A percentile compares a stretch with the other conserved stretches of the same genome.
phyloP scores from a whole-genome alignment of 2,113 vertebrate species.

The Corydoras sp. region DNA sequence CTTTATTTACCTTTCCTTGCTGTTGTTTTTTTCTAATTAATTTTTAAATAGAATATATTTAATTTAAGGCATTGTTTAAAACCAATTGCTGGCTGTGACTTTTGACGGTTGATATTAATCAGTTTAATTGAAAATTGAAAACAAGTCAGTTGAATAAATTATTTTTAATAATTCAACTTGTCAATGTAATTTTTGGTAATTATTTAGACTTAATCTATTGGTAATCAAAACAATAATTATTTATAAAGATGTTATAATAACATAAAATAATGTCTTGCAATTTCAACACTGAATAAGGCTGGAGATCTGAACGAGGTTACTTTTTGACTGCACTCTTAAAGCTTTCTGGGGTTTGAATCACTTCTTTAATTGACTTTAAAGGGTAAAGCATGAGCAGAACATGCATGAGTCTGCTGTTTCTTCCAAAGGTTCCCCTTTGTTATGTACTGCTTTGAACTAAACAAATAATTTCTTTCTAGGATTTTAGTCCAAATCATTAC shows the following conservation, averaged over 20 bases:
- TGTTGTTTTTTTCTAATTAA: constrained; percentile 36
- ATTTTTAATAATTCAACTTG: not conserved
- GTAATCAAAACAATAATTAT: not conserved
- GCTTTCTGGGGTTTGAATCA: constrained; percentile 19
- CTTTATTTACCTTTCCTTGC: constrained; percentile 42
- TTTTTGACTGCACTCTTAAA: constrained; percentile 6
- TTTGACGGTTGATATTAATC: too few relatives aligned
- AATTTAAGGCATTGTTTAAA: too few relatives aligned
- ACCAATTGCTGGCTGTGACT: too few relatives aligned
- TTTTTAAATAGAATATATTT: too few relatives aligned
- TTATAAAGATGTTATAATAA: not conserved
- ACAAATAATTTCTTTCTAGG: constrained; percentile 31
- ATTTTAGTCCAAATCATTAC: constrained; percentile 44
- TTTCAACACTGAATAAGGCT: constrained; percentile 3
- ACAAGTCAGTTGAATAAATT: too few relatives aligned
- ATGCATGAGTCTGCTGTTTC: constrained; percentile 57
- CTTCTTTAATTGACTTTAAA: constrained; percentile 15
- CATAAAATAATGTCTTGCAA: not conserved
- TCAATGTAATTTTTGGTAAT: not conserved
- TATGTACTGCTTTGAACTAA: constrained; percentile 40
- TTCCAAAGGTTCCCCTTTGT: constrained; percentile 39
- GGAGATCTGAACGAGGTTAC: constrained; percentile 14
- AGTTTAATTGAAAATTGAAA: too few relatives aligned
- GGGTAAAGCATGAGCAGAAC: constrained; percentile 58
- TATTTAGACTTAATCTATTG: not conserved